A percentile compares a stretch with the other conserved stretches of the same genome.
phyloP scores from a whole-genome alignment of 2,888 invertebrate genomes.

The Hydrotaea cyrtoneurina region DNA sequence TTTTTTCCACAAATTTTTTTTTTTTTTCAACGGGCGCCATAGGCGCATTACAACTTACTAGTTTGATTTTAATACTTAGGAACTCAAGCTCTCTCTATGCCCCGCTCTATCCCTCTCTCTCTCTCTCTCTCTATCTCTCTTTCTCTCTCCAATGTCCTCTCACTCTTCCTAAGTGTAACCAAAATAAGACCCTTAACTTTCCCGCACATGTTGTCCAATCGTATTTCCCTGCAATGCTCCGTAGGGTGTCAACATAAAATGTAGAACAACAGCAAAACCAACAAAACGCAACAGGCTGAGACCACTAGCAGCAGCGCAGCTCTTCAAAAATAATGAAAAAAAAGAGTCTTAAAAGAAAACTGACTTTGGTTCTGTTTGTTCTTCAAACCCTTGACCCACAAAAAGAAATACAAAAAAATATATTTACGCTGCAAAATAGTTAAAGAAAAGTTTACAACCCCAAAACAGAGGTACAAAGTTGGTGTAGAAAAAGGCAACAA shows the following conservation, averaged over 20 bases:
- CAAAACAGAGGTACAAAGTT: constrained; percentile 31
- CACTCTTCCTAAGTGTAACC: too few species aligned
- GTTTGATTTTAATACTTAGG: too few species aligned
- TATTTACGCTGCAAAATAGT: neutral
- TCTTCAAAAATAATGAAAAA: neutral
- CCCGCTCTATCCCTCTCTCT: too few species aligned
- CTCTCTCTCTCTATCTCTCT: too few species aligned
- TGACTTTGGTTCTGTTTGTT: constrained; percentile 20
- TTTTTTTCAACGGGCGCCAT: too few species aligned
- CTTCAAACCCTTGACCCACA: constrained; percentile 59
- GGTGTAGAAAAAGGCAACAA: neutral
- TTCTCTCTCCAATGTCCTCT: too few species aligned
- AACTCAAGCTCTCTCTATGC: too few species aligned
- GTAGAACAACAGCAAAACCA: constrained; percentile 12
- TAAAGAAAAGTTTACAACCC: constrained; percentile 46
- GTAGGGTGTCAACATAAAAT: neutral
- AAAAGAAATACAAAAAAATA: constrained; percentile 32
- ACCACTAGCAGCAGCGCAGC: too few species aligned
- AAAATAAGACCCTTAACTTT: neutral
- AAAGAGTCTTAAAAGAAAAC: neutral
- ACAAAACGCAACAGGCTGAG: constrained; percentile 6
- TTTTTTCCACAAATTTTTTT: too few species aligned
- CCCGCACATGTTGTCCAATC: neutral
- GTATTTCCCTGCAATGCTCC: neutral
- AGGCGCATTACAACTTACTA: too few species aligned